Base-by-base conservation (phyloP, 2,113 vertebrate genomes). In the Burhinus bistriatus region DNA sequence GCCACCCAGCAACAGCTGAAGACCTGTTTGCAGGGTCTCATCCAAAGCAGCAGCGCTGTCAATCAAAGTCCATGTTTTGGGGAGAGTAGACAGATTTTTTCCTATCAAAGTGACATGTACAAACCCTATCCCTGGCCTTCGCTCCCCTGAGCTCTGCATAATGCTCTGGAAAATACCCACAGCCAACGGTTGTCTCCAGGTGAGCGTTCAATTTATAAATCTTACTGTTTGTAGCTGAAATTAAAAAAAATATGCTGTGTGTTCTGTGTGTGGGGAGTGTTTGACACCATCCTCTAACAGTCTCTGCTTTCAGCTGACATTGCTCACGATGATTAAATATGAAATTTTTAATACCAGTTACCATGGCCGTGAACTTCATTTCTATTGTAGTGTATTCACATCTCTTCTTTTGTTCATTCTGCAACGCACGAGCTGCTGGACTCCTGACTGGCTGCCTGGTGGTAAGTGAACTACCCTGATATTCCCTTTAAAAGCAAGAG, bases 291-390 rank as follows among this genome's bases (percentile, higher is more conserved):
- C 49, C 17, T 73, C 64, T 4, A 70, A 71, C 40, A 65, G 40
- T 22, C 30, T n/a, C 20, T 42, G 64, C 81, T 87, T 87, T 73
- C 83, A 95, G 77, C 58, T 93, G 91, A 34, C 1, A 6, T 47
- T 29, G 45, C 72, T 89, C 69, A 54, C 66, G 64, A n/a, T 23
- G 9, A 71, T 57, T 83, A 83, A 82, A 91, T 44, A 57, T 6
- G 70, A 95, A 89, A 49, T 47, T 78, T 76, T 93, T 90, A 89
- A 94, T 82, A 84, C 75, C 44, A 66, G 57, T 89, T 82, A 71
- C 57, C 21, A 65, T 54, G 89, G 66, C 95, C 95, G 29, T 96
- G 95, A 96, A 91, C 93, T 90, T 87, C 49, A 14, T 79, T 79
- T 75, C 81, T 57, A 57, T 64, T 82, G 84, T 1, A 0, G 65